Percentiles rank a stretch among this genome's conserved stretches.
Conservation (phyloP, 2,797 vertebrate species). For the Anguilla marmorata region DNA sequence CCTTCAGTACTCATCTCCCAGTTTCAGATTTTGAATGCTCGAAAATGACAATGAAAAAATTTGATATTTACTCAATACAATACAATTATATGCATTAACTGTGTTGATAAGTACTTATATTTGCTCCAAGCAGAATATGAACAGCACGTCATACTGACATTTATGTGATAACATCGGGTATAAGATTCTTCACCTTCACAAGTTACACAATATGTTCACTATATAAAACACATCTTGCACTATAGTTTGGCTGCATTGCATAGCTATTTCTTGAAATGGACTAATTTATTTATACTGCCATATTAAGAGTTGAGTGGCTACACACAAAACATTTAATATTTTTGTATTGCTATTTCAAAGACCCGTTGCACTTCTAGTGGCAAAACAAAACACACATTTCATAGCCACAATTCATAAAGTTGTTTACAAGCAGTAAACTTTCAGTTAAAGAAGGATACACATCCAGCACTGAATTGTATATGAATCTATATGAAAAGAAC, state of each 20-base stretch:
- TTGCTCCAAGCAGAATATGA: background rate
- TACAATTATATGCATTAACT: no score
- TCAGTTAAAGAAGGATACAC: background rate
- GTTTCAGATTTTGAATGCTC: background rate
- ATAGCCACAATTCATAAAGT: background rate
- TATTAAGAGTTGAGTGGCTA: background rate
- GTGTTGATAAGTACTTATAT: no score
- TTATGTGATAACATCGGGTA: background rate
- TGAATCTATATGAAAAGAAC: conserved; percentile 14
- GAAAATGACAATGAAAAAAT: background rate
- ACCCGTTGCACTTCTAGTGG: background rate
- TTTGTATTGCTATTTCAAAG: background rate
- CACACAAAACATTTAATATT: background rate
- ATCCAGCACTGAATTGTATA: background rate
- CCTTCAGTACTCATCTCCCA: background rate
- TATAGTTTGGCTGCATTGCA: background rate
- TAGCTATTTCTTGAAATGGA: background rate
- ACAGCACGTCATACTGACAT: background rate
- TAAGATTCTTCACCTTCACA: no score
- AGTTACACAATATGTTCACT: no score
- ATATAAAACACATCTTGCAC: background rate
- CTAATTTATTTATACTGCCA: background rate
- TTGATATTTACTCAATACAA: no score
- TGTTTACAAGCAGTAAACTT: background rate
- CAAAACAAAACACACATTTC: background rate